phyloP scores from a whole-genome alignment of 1,140 invertebrate species.

The Araneus ventricosus region DNA sequence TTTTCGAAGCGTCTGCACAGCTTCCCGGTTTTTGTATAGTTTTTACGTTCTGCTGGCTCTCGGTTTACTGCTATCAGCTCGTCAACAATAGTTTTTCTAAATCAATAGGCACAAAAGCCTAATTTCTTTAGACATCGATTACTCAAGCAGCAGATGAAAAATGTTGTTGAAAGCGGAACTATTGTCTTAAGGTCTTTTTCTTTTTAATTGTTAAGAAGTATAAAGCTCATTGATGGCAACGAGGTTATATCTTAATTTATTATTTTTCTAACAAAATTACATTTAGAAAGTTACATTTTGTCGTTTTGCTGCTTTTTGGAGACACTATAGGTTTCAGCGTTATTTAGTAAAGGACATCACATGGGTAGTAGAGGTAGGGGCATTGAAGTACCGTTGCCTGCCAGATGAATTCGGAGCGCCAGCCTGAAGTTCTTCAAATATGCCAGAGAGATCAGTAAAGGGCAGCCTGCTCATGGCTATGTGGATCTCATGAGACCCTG shows the following conservation, averaged over 20 bases:
- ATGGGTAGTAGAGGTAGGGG: no score
- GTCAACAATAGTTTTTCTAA: neutral
- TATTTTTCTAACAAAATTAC: neutral
- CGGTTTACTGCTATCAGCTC: neutral
- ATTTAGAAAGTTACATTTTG: neutral
- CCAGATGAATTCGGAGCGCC: no score
- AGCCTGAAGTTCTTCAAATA: no score
- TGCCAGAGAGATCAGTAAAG: no score
- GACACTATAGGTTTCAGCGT: neutral
- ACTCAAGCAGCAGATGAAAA: neutral
- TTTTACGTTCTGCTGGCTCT: neutral
- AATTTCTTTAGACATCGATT: neutral
- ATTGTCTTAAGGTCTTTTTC: neutral
- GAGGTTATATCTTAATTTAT: neutral
- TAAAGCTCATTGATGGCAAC: conserved; percentile 1
- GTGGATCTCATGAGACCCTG: no score
- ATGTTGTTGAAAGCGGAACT: neutral
- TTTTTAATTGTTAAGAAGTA: no score
- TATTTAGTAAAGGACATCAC: no score
- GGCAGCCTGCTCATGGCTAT: no score
- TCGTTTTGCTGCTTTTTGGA: neutral
- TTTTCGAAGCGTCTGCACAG: neutral
- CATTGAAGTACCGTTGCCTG: no score
- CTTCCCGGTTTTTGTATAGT: neutral
- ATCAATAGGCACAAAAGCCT: neutral